Evolutionary conservation across 2,888 invertebrate genomes (phyloP), one percentile per base, ranked within the genome.

Genomic region (Hanleya hanleyi): DNA sequence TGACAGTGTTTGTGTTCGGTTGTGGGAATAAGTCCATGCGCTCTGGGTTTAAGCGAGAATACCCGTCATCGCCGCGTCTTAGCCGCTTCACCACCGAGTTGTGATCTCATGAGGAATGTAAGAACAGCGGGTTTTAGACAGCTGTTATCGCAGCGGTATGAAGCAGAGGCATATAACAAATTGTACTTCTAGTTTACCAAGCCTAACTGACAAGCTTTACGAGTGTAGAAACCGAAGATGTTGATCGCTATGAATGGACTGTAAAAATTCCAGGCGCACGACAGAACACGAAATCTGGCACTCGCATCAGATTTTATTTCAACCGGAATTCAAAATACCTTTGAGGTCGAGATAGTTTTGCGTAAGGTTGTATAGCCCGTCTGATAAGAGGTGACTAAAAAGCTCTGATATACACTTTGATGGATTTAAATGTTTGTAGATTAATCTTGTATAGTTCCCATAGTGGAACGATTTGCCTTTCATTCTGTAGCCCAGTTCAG

Each of bases 251-350:
- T 57, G 32, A 29, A 57, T 57, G 22, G 57, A 22, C 57, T 29
- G 57, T 29, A 57, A 29, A 4, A 29, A 57, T 57, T 22, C 9
- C 32, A 57, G 5, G 57, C 22, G 57, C 57, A 32, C 57, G 57
- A 57, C 32, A 15, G 15, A 29, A 57, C 57, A 29, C 22, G 57
- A 57, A 57, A 57, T 57, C 57, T 57, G 57, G 29, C 32, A 2
- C 29, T 57, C 32, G 32, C 57, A 57, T 57, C 57, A 29, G 57
- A 29, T 57, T 29, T 18, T 57, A 26, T 57, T 57, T 4, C 57
- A 4, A 26, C 15, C 57, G 57, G 57, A 57, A 57, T 57, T 57
- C 57, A 29, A 57, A 57, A 22, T 57, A 57, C 57, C 57, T 57
- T 15, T 57, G 29, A 18, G 51, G 32, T 57, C 26, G 32, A 29